Base-by-base conservation (phyloP, 2,113 vertebrate species). In the Rhagologus leucostigma region DNA sequence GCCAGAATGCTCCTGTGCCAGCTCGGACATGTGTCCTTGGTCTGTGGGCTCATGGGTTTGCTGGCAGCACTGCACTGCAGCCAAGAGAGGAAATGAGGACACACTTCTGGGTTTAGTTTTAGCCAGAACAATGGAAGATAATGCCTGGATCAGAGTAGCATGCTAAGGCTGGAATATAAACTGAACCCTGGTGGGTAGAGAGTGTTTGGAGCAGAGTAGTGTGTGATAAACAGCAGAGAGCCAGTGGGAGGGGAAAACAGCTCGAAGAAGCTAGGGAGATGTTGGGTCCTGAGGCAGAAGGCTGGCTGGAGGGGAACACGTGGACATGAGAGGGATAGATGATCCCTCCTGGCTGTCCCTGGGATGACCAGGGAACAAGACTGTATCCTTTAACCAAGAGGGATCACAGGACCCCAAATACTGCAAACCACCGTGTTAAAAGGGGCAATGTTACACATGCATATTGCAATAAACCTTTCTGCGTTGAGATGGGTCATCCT, bases 401-500 rank as follows among this genome's bases (percentile, higher is more conserved):
- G 13, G 33, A 57, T 30, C 23, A 16, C 26, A 83, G 69, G 79
- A 50, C 19, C 13, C 24, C 50, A 60, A 13, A 49, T 62, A 49
- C 20, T 26, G 27, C 39, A 52, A 73, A 37, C 6, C 21, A 13
- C 27, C 30, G 11, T 71, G 21, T 33, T 69, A 65, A 80, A 92
- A 86, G 23, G 16, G 14, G 8, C 26, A 32, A 12, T 0, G 1
- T 39, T 60, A 52, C 35, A n/a, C 1, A 11, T 9, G 6, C 5
- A 1, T 44, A 44, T 14, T 1, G 4, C 52, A 78, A 3, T 39
- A 41, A 77, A 60, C 24, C 7, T 49, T 75, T 29, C 41, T 32
- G 0, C 0, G 0, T 1, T 73, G 79, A 47, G 30, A 5, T 9
- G 46, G 33, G 9, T 76, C 9, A 0, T 71, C 22, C 30, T 86